Evolutionary conservation across 2,113 vertebrate genomes (phyloP).

Genomic region (Cynopterus brachyotis): DNA sequence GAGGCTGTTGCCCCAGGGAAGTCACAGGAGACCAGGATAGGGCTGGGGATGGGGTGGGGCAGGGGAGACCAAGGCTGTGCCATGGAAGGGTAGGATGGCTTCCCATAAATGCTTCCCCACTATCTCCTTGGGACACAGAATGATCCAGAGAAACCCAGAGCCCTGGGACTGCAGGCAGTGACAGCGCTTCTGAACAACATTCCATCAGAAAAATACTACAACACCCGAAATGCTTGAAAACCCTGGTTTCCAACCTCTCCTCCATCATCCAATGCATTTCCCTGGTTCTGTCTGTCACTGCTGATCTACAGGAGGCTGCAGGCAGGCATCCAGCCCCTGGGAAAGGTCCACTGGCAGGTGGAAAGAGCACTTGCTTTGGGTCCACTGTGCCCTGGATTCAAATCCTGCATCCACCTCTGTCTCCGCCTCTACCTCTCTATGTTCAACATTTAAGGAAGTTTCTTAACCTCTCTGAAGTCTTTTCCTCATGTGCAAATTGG

Average conservation of each 20-base stretch:
- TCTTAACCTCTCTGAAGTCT: slow-evolving; percentile 29
- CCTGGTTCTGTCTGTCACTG: background rate
- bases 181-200: background rate
- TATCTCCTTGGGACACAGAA: background rate
- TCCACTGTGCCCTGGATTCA: background rate
- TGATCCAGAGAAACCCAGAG: background rate
- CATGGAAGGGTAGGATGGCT: background rate
- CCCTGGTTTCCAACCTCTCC: background rate
- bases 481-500: background rate
- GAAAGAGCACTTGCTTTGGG: background rate
- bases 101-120: background rate
- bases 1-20: background rate
- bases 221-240: background rate
- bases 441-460: background rate
- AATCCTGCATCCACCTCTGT: background rate
- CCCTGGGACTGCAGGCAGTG: background rate
- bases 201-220: background rate
- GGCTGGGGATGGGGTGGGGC: no score
- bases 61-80: background rate
- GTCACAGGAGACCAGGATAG: background rate
- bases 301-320: background rate
- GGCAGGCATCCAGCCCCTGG: background rate
- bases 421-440: background rate
- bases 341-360: background rate
- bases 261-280: background rate